A percentile compares a stretch with the other conserved stretches of the same genome.
These are phyloP conservation scores for Deladenus siricidicola DNA, from an alignment of 2,888 invertebrate genomes.

Conservation along the genomic window DNA sequence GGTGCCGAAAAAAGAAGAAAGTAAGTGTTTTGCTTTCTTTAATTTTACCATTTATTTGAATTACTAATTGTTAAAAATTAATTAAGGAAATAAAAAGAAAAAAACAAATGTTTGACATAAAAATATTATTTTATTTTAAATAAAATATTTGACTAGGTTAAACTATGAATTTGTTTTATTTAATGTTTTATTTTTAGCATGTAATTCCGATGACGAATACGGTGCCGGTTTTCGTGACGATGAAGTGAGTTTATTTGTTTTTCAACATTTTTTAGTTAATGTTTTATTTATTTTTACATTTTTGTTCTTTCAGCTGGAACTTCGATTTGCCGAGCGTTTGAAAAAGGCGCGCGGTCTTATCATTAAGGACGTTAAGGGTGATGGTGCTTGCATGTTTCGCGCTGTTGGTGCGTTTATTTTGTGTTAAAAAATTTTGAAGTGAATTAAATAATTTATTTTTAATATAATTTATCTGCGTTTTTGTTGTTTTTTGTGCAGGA, in stretches of 20 bases:
- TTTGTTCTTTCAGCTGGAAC: conserved; percentile 60
- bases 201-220: conserved; percentile 34
- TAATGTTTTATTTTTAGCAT: not conserved
- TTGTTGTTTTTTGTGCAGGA: conserved; percentile 5
- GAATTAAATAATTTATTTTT: no score
- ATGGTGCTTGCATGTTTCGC: conserved; percentile 79
- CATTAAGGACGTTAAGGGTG: conserved; percentile 75
- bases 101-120: no score
- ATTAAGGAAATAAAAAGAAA: no score
- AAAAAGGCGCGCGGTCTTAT: conserved; percentile 67
- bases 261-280: not conserved
- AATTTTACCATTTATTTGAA: no score
- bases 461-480: no score
- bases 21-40: no score
- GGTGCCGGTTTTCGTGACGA: conserved; percentile 30
- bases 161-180: not conserved
- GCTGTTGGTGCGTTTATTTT: conserved; percentile 66
- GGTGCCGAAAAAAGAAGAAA: no score
- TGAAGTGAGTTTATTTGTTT: conserved; percentile 15
- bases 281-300: not conserved
- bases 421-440: no score
- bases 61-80: no score
- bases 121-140: no score
- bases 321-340: conserved; percentile 66
- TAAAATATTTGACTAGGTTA: no score